phyloP scores from a whole-genome alignment of 2,113 vertebrate species.

The Acinonyx jubatus region DNA sequence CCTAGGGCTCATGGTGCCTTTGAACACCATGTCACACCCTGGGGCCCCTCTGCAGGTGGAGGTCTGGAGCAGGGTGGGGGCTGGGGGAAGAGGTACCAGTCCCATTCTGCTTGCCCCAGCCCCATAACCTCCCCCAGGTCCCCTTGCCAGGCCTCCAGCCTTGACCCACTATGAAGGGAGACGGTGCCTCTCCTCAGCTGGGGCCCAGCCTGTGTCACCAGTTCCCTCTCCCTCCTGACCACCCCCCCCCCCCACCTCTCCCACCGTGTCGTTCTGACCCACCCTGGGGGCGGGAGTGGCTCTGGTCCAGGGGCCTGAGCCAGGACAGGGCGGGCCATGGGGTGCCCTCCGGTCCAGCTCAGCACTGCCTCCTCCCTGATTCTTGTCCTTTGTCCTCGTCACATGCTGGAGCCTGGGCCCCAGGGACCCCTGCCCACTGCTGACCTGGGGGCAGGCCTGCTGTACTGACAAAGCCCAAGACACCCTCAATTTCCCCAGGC shows the following conservation, averaged over 20 bases:
- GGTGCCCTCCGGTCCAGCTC: neutral
- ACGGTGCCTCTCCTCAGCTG: fast-evolving
- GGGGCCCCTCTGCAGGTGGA: slow-evolving; percentile 72
- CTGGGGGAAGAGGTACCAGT: neutral
- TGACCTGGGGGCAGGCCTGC: neutral
- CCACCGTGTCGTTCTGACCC: fast-evolving
- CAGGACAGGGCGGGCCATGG: neutral
- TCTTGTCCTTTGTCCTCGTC: neutral
- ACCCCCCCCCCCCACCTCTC: neutral
- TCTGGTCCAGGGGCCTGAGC: neutral
- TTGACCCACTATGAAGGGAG: neutral
- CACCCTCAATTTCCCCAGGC: neutral
- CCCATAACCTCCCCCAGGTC: neutral
- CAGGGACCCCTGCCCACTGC: neutral
- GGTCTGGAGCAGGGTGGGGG: slow-evolving; percentile 60
- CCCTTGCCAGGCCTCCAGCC: neutral
- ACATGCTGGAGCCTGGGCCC: neutral
- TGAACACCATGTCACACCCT: slow-evolving; percentile 41
- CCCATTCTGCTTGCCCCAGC: neutral
- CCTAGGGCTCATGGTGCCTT: neutral
- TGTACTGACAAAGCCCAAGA: neutral
- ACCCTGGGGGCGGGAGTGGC: neutral
- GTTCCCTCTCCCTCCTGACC: neutral
- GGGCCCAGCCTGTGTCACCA: neutral
- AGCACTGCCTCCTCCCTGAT: neutral